Percentiles rank a stretch among this genome's conserved stretches.
These are phyloP conservation scores for Bombus turneri DNA, from an alignment of 1,140 invertebrate species.

Conservation along the genomic window DNA sequence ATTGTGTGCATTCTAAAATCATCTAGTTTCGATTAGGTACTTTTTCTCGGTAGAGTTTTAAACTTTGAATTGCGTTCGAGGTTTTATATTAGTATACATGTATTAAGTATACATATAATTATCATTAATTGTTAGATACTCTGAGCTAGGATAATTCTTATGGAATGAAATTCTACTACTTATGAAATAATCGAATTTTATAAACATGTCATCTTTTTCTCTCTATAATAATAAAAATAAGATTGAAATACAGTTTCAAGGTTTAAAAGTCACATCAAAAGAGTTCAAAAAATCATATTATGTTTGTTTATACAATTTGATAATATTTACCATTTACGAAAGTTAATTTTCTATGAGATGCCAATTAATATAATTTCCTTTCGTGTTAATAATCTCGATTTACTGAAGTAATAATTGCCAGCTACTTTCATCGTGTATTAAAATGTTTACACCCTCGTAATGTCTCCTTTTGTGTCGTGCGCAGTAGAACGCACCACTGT, in stretches of 20 bases:
- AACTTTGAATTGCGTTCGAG: neutral
- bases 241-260: neutral
- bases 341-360: neutral
- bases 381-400: too few relatives aligned
- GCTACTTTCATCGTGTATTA: neutral
- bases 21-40: neutral
- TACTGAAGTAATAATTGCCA: neutral
- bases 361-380: neutral
- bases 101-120: neutral
- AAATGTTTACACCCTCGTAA: neutral
- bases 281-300: neutral
- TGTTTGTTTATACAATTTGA: neutral
- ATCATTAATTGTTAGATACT: too few relatives aligned
- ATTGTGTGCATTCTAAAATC: neutral
- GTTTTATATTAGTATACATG: neutral
- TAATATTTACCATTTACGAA: neutral
- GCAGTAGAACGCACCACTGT: neutral
- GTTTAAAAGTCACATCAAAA: neutral
- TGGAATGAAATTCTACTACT: too few relatives aligned
- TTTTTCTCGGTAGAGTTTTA: neutral
- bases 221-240: neutral
- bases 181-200: too few relatives aligned
- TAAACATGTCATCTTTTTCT: too few relatives aligned
- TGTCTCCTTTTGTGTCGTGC: neutral
- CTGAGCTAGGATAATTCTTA: neutral